Conservation (phyloP, 2,797 vertebrate genomes). For the Alosa sapidissima region DNA sequence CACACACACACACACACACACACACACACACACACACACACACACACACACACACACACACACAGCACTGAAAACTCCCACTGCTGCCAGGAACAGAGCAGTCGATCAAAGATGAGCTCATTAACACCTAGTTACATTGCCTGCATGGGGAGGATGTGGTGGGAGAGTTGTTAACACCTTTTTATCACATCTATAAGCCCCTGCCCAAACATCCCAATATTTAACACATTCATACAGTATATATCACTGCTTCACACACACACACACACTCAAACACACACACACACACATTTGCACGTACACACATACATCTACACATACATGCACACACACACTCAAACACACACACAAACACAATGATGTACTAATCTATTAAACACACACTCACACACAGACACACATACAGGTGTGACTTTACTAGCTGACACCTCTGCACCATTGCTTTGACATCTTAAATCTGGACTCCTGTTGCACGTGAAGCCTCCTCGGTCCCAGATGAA, state of each 20-base stretch:
- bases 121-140: not conserved
- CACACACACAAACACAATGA: not conserved
- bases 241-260: not conserved
- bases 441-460: constrained; percentile 1
- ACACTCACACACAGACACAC: not conserved
- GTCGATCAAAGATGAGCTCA: not conserved
- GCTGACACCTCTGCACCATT: not conserved
- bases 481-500: constrained; percentile 12
- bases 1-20: not conserved
- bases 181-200: constrained; percentile 6
- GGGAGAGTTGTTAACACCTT: constrained; percentile 27
- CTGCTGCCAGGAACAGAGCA: constrained; percentile 25
- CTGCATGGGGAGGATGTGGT: not conserved
- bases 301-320: not conserved
- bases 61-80: not conserved
- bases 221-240: not conserved
- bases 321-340: not conserved
- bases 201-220: not conserved
- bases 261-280: not conserved
- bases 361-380: not conserved
- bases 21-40: not conserved
- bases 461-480: not conserved
- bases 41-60: not conserved
- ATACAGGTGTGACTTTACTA: not conserved
- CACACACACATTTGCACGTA: not conserved